phyloP scores from a whole-genome alignment of 2,113 vertebrate genomes.

The Ahaetulla prasina region DNA sequence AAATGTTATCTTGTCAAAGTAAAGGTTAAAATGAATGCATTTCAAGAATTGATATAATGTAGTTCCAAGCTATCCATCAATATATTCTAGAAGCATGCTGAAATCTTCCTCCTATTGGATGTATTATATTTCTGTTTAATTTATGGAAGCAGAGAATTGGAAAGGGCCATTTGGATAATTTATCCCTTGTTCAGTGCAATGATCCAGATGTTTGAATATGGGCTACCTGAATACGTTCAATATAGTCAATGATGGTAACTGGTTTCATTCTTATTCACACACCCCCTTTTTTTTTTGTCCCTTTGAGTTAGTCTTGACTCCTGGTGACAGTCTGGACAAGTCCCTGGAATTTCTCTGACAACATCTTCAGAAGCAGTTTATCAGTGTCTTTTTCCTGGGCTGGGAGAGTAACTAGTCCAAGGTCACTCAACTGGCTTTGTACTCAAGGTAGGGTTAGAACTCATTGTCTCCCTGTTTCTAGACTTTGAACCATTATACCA shows the following conservation, averaged over 20 bases:
- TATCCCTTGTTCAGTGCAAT: background rate
- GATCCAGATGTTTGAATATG: background rate
- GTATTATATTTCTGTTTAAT: background rate
- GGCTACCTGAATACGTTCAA: background rate
- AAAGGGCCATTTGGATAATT: background rate
- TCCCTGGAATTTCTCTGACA: background rate
- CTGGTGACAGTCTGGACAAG: background rate
- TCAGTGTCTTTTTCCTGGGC: background rate
- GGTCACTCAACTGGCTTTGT: background rate
- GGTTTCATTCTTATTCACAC: background rate
- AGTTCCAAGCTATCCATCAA: background rate
- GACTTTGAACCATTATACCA: background rate
- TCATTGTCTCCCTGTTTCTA: background rate
- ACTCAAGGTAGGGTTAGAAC: background rate
- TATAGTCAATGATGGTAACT: too few relatives aligned
- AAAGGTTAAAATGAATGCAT: background rate
- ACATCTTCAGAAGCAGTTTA: background rate
- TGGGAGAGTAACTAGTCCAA: background rate
- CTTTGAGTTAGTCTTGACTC: background rate
- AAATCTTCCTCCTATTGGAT: background rate
- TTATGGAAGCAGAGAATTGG: background rate
- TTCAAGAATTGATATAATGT: background rate
- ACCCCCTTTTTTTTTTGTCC: background rate
- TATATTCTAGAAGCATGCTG: background rate
- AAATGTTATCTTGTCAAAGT: background rate